phyloP scores from a whole-genome alignment of 2,797 vertebrate genomes.

The Limnodromus scolopaceus region DNA sequence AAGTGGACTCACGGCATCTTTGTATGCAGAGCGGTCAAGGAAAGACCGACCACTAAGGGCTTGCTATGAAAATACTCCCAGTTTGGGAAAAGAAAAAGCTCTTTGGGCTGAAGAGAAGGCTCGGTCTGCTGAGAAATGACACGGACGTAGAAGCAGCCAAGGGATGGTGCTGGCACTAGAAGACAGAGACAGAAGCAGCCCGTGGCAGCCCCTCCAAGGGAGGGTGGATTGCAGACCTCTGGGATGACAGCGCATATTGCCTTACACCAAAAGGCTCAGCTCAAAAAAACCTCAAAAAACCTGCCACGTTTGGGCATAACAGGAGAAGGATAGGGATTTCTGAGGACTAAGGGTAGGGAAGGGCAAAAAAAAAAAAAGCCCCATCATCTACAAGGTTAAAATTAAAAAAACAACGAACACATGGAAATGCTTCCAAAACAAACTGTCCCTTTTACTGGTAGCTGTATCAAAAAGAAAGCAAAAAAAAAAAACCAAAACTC shows the following conservation, averaged over 20 bases:
- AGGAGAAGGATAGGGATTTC: neutral
- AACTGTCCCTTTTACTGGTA: conserved; percentile 61
- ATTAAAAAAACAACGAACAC: neutral
- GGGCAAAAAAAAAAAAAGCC: neutral
- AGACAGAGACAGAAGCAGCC: neutral
- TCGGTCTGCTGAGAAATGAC: conserved; percentile 5
- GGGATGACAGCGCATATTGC: neutral
- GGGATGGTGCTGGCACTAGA: neutral
- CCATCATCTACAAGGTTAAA: neutral
- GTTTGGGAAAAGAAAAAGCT: neutral
- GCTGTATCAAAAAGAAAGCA: conserved; percentile 3
- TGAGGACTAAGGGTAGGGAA: neutral
- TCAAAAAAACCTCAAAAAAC: neutral
- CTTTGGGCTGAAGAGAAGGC: neutral
- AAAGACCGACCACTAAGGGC: neutral
- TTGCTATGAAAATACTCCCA: neutral
- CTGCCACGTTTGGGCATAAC: neutral
- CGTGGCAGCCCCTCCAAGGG: neutral
- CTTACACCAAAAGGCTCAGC: conserved; percentile 9
- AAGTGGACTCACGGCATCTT: neutral
- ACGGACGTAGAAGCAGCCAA: neutral
- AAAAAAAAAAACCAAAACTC: neutral
- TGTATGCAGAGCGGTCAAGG: neutral
- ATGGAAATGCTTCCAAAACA: conserved; percentile 6
- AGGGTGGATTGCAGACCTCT: neutral